A percentile compares a stretch with the other conserved stretches of the same genome.
Conservation (phyloP, 2,113 vertebrate species). For the Pampusana beccarii region DNA sequence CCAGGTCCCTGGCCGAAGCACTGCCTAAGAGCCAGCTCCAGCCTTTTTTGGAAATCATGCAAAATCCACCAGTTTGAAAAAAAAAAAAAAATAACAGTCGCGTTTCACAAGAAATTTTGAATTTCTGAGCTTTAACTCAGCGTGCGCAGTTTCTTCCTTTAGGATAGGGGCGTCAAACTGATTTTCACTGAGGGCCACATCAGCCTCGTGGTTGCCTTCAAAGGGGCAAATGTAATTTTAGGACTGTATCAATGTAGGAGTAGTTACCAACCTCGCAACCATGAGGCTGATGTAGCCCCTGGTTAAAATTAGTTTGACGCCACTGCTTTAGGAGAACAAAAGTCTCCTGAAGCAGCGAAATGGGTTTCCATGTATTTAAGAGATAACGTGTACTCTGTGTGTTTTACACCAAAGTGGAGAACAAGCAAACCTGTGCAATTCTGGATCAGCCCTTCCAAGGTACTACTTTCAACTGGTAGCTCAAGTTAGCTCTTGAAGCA, state of each 20-base stretch:
- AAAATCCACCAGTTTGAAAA: neutral
- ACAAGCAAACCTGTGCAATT: neutral
- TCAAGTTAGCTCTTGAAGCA: neutral
- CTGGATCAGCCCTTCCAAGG: neutral
- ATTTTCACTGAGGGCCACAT: too few relatives aligned
- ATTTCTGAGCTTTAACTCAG: neutral
- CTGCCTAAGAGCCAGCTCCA: neutral
- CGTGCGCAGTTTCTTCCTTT: neutral
- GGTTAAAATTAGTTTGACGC: too few relatives aligned
- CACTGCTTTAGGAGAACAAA: neutral
- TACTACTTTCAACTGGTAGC: neutral
- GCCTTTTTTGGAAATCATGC: neutral
- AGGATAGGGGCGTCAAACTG: too few relatives aligned
- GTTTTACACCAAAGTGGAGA: neutral
- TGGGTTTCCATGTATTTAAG: neutral
- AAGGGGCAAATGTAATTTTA: too few relatives aligned
- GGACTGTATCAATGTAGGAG: too few relatives aligned
- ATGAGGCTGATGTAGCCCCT: too few relatives aligned
- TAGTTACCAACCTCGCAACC: too few relatives aligned
- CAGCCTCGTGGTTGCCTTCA: too few relatives aligned
- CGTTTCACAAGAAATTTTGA: neutral
- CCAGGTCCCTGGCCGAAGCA: neutral
- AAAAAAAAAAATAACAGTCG: too few relatives aligned
- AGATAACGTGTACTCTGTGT: neutral
- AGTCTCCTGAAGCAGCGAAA: neutral